Evolutionary conservation across 1,140 invertebrate genomes (phyloP).

Genomic region (Papilio polyxenes): DNA sequence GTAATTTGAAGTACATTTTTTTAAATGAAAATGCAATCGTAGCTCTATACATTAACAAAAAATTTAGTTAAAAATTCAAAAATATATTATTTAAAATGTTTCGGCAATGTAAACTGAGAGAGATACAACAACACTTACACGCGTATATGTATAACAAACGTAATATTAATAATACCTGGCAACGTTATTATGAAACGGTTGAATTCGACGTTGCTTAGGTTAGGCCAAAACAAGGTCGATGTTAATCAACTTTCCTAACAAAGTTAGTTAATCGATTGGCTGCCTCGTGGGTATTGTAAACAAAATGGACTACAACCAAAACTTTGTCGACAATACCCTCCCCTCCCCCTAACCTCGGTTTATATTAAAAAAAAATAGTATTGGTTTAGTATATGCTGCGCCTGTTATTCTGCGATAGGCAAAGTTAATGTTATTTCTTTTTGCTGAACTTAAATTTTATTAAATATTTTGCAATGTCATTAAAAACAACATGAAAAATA

Average conservation of each 20-base stretch:
- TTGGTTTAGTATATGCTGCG: not conserved
- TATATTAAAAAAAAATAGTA: too few relatives aligned
- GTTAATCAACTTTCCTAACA: conserved; percentile 24
- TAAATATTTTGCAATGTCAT: too few relatives aligned
- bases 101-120: not conserved
- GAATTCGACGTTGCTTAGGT: not conserved
- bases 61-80: too few relatives aligned
- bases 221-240: conserved; percentile 15
- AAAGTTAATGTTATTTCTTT: not conserved
- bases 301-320: conserved; percentile 15
- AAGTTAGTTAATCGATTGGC: conserved; percentile 20
- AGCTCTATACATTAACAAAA: too few relatives aligned
- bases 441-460: too few relatives aligned
- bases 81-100: not conserved
- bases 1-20: too few relatives aligned
- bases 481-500: too few relatives aligned
- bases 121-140: not conserved
- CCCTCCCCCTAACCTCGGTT: not conserved
- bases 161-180: not conserved
- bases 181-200: conserved; percentile 6
- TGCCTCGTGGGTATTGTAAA: conserved; percentile 1
- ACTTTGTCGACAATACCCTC: conserved; percentile 3
- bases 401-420: not conserved
- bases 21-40: too few relatives aligned
- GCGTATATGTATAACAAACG: not conserved